Conservation (phyloP, 2,113 vertebrate genomes). For the Indicator indicator region DNA sequence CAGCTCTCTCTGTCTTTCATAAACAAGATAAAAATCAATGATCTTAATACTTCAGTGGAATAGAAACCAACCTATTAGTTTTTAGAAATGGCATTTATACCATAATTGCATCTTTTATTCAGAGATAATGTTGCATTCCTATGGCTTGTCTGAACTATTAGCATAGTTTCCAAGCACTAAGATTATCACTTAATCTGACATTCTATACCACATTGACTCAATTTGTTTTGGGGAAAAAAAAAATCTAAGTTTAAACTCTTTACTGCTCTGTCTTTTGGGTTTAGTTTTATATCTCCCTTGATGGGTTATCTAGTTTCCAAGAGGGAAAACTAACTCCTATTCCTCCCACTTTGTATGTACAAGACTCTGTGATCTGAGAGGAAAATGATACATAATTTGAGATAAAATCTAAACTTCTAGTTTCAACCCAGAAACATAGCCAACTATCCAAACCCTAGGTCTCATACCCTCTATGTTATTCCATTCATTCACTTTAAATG, state of each 20-base stretch:
- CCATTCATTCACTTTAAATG: not conserved
- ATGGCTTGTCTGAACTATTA: not conserved
- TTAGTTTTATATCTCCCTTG: not conserved
- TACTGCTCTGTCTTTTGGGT: not conserved
- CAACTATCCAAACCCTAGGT: not conserved
- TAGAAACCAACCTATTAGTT: not conserved
- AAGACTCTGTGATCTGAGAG: not conserved
- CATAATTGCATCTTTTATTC: not conserved
- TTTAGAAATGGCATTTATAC: conserved; percentile 10
- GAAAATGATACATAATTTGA: not conserved
- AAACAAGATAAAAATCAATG: not conserved
- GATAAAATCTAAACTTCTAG: not conserved
- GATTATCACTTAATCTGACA: not conserved
- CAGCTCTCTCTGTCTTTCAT: not conserved
- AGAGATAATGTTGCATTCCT: not conserved
- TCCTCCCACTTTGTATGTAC: not conserved
- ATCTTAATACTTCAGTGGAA: not conserved
- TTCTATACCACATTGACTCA: not conserved
- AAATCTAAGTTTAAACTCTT: not conserved
- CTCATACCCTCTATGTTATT: not conserved
- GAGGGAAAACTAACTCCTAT: not conserved
- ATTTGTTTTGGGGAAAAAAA: not conserved
- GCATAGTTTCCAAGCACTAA: not conserved
- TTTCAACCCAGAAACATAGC: not conserved
- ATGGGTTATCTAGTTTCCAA: not conserved